Conservation (phyloP, 2,797 vertebrate species). For the Melanotaenia maccullochi region DNA sequence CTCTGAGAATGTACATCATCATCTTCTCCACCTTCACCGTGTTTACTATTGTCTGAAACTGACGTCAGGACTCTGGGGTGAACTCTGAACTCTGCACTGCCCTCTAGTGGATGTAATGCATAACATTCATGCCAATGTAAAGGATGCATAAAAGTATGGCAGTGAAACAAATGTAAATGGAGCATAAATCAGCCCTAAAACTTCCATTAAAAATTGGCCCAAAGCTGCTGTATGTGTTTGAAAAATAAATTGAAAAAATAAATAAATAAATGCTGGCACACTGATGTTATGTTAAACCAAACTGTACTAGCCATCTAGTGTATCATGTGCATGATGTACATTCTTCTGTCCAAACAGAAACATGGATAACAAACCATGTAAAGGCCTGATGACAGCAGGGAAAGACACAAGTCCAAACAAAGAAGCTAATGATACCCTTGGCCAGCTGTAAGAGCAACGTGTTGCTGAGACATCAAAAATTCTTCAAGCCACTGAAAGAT, state of each 20-base stretch:
- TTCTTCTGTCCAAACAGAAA: conserved; percentile 56
- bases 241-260: neutral
- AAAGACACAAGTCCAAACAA: conserved; percentile 74
- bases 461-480: conserved; percentile 80
- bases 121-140: too few species aligned
- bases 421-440: conserved; percentile 81
- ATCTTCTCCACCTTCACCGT: too few species aligned
- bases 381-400: conserved; percentile 60
- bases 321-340: conserved; percentile 9
- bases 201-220: too few species aligned
- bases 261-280: neutral
- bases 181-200: too few species aligned
- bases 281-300: neutral
- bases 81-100: too few species aligned
- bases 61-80: too few species aligned
- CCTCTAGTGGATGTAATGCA: too few species aligned
- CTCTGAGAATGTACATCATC: too few species aligned
- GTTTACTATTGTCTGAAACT: too few species aligned
- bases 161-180: too few species aligned
- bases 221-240: neutral
- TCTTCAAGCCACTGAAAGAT: conserved; percentile 69
- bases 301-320: conserved; percentile 2
- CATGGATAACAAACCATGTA: conserved; percentile 53
- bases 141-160: too few species aligned
- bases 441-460: conserved; percentile 75